phyloP scores from a whole-genome alignment of 2,797 vertebrate species.

The Tadarida brasiliensis region DNA sequence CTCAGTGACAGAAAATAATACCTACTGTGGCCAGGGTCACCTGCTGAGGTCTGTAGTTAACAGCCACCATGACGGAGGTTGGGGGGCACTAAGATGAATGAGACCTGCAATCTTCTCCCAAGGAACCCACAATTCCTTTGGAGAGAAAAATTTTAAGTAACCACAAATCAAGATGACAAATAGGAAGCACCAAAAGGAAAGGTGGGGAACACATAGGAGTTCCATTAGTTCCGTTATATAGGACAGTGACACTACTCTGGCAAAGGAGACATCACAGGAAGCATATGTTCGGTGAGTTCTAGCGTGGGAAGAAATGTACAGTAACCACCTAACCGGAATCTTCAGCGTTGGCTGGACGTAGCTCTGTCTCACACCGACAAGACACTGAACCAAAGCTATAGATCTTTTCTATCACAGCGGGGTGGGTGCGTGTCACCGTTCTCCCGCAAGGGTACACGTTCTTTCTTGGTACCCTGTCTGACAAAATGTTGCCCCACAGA shows the following conservation, averaged over 20 bases:
- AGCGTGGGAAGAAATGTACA: background rate
- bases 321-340: background rate
- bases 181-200: background rate
- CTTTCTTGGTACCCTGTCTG: background rate
- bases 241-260: no score
- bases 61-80: background rate
- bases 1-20: background rate
- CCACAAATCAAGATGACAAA: background rate
- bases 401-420: background rate
- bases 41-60: background rate
- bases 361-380: background rate
- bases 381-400: background rate
- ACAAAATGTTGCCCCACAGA: background rate
- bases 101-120: background rate
- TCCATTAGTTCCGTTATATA: no score
- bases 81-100: background rate
- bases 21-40: background rate
- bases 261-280: no score
- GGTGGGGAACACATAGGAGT: background rate
- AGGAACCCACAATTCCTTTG: background rate
- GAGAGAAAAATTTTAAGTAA: background rate
- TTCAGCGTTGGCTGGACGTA: background rate
- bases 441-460: background rate
- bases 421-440: fast-evolving
- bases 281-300: background rate